Conservation (phyloP, 2,888 invertebrate species). For the Ephialtes manifestator region DNA sequence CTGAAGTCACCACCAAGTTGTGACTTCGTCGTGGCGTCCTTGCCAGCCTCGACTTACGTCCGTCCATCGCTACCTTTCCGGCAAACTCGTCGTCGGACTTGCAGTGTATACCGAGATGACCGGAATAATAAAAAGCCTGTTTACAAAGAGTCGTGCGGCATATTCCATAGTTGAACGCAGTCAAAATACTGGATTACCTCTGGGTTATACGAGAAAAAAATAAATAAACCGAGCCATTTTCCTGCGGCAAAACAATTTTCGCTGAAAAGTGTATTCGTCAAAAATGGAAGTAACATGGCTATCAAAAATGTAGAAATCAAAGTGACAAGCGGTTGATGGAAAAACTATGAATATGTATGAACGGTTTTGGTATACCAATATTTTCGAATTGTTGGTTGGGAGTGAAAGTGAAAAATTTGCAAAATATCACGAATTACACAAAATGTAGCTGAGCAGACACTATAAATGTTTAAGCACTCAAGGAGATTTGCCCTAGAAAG, state of each 20-base stretch:
- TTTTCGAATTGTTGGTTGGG: too few species aligned
- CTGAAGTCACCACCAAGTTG: slow-evolving; percentile 32
- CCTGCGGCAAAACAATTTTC: not conserved
- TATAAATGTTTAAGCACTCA: too few species aligned
- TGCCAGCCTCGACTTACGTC: not conserved
- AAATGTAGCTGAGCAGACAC: too few species aligned
- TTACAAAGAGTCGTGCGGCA: not conserved
- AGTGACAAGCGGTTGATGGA: too few species aligned
- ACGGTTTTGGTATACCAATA: too few species aligned
- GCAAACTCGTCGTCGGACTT: slow-evolving; percentile 18
- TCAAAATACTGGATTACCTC: not conserved
- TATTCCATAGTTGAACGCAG: not conserved
- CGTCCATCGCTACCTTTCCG: slow-evolving; percentile 5
- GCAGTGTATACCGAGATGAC: slow-evolving; percentile 13
- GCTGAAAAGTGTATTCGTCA: not conserved
- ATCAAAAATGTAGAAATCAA: too few species aligned
- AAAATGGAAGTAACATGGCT: not conserved
- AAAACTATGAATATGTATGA: too few species aligned
- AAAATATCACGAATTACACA: too few species aligned
- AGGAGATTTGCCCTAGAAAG: too few species aligned
- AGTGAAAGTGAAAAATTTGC: too few species aligned
- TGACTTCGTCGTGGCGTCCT: not conserved
- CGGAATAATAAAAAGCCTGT: slow-evolving; percentile 53
- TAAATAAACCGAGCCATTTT: not conserved
- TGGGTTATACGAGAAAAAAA: not conserved